phyloP scores from a whole-genome alignment of 2,888 invertebrate genomes.

The Melinopterus prodromus region DNA sequence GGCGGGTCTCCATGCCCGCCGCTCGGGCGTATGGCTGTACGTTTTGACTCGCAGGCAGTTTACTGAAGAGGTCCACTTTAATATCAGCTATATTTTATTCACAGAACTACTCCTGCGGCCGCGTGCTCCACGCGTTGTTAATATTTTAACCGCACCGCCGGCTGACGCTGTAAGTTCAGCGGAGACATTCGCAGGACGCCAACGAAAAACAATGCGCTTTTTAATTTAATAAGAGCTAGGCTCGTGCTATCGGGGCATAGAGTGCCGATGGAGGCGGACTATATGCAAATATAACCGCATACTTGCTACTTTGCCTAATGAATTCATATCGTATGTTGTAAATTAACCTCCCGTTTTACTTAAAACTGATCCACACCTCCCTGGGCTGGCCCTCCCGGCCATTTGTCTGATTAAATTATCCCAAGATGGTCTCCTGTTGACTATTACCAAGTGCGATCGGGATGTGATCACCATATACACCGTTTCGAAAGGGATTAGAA shows the following conservation, averaged over 20 bases:
- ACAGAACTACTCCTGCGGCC: not conserved
- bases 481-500: too few species aligned
- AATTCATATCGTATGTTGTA: not conserved
- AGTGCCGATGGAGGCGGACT: not conserved
- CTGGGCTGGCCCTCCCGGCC: not conserved
- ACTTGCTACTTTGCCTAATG: not conserved
- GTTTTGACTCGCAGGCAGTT: constrained; percentile 14
- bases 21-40: constrained; percentile 11
- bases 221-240: constrained; percentile 4
- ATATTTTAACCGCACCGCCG: not conserved
- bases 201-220: not conserved
- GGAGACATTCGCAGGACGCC: not conserved
- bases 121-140: not conserved
- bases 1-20: constrained; percentile 49
- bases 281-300: not conserved
- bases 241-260: not conserved
- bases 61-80: constrained; percentile 22
- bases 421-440: not conserved
- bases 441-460: not conserved
- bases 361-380: constrained; percentile 1
- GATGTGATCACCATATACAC: too few species aligned
- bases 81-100: constrained; percentile 25
- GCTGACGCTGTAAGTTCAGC: not conserved
- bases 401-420: constrained; percentile 12
- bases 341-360: not conserved